Evolutionary conservation across 2,797 vertebrate species (phyloP).

Genomic region (Girardinus metallicus): DNA sequence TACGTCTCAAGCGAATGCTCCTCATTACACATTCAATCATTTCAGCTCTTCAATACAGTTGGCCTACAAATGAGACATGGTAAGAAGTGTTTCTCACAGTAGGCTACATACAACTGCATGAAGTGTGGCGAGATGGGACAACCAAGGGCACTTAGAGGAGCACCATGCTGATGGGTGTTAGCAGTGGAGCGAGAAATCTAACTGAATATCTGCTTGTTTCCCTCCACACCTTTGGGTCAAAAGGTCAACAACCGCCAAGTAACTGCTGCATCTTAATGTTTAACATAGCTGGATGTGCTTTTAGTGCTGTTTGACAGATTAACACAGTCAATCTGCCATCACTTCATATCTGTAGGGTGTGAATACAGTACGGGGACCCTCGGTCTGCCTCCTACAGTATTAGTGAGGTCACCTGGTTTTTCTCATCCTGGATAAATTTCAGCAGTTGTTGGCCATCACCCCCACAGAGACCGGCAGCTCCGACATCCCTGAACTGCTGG

Average conservation of each 20-base stretch:
- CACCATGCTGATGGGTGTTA: constrained; percentile 47
- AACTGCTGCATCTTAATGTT: constrained; percentile 58
- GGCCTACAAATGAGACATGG: constrained; percentile 19
- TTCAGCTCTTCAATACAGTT: constrained; percentile 29
- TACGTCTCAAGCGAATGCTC: background rate
- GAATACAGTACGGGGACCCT: background rate
- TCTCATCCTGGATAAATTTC: constrained; percentile 86
- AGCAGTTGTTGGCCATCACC: constrained; percentile 81
- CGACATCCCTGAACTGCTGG: constrained; percentile 84
- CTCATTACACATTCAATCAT: constrained; percentile 41
- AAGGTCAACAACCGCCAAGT: constrained; percentile 47
- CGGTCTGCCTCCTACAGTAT: background rate
- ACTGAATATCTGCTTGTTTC: constrained; percentile 65
- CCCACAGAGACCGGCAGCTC: constrained; percentile 85
- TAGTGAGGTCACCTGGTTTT: constrained; percentile 84
- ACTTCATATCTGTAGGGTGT: constrained; percentile 18
- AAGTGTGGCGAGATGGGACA: constrained; percentile 49
- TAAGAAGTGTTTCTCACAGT: constrained; percentile 42
- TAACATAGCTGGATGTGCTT: constrained; percentile 29
- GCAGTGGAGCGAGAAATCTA: constrained; percentile 77
- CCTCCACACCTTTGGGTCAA: constrained; percentile 69
- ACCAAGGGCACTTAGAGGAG: constrained; percentile 75
- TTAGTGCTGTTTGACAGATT: constrained; percentile 43
- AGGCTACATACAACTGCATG: constrained; percentile 25
- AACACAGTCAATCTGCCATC: constrained; percentile 32